A percentile compares a stretch with the other conserved stretches of the same genome.
These are phyloP conservation scores for Rhinoderma darwinii DNA, from an alignment of 2,113 vertebrate genomes.

Conservation along the genomic window DNA sequence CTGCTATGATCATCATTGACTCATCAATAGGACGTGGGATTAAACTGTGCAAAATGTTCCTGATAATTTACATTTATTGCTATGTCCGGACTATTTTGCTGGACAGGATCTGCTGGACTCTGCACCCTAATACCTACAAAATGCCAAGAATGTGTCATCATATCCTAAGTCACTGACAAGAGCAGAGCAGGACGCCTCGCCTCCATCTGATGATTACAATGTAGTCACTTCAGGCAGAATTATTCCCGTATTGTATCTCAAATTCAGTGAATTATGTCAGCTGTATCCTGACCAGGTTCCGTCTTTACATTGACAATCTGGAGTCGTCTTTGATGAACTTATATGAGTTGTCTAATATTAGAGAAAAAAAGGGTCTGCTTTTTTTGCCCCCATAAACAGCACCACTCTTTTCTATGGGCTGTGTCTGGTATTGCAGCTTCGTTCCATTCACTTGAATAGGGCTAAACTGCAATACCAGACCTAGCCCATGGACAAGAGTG, in stretches of 20 bases:
- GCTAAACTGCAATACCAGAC: no score
- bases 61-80: neutral
- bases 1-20: neutral
- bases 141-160: neutral
- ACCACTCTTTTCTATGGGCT: no score
- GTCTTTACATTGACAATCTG: no score
- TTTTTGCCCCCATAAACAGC: no score
- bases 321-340: no score
- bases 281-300: neutral
- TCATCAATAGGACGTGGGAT: neutral
- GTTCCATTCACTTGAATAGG: no score
- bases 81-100: neutral
- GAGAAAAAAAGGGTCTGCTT: no score
- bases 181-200: neutral
- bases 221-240: neutral
- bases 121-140: neutral
- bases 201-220: neutral
- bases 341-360: no score
- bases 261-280: no score
- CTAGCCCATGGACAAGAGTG: no score
- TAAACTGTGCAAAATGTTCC: neutral
- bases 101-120: neutral
- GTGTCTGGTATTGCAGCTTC: no score
- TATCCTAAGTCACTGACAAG: neutral
- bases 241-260: neutral